phyloP scores from a whole-genome alignment of 1,140 invertebrate genomes.

The Drosophila saltans region DNA sequence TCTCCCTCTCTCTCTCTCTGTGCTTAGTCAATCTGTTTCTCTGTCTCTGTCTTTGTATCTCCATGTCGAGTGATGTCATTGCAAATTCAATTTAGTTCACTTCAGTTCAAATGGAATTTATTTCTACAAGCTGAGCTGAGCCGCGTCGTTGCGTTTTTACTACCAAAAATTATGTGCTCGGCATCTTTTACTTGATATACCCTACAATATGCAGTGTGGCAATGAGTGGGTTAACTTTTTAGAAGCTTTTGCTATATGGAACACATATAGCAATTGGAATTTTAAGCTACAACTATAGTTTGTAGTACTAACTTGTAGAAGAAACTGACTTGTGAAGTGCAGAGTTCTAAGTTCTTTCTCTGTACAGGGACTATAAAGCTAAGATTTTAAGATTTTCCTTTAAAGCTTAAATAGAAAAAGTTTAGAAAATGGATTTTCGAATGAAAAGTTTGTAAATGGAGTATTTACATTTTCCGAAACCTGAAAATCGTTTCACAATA shows the following conservation, averaged over 20 bases:
- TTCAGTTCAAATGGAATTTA: constrained; percentile 66
- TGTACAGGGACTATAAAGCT: too few species aligned
- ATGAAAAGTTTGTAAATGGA: too few species aligned
- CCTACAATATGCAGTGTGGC: constrained; percentile 4
- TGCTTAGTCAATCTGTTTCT: background rate
- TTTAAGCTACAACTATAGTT: too few species aligned
- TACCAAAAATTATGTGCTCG: constrained; percentile 36
- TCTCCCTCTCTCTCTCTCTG: background rate
- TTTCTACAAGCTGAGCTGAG: constrained; percentile 24
- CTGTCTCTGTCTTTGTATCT: constrained; percentile 35
- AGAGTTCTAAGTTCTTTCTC: too few species aligned
- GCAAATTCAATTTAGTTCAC: constrained; percentile 64
- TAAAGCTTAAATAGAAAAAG: too few species aligned
- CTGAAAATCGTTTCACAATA: too few species aligned
- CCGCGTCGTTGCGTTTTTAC: constrained; percentile 55
- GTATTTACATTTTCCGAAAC: too few species aligned
- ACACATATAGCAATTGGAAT: too few species aligned
- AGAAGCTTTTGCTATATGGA: background rate
- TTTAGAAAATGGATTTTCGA: too few species aligned
- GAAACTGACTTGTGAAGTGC: too few species aligned
- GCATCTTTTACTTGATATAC: constrained; percentile 5
- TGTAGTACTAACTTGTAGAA: too few species aligned
- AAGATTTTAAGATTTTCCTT: too few species aligned
- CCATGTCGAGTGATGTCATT: constrained; percentile 60
- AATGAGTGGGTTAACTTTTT: background rate